Percentiles rank a stretch among this genome's conserved stretches.
These are phyloP conservation scores for Lasioglossum morio DNA, from an alignment of 2,888 invertebrate species.

Conservation along the genomic window DNA sequence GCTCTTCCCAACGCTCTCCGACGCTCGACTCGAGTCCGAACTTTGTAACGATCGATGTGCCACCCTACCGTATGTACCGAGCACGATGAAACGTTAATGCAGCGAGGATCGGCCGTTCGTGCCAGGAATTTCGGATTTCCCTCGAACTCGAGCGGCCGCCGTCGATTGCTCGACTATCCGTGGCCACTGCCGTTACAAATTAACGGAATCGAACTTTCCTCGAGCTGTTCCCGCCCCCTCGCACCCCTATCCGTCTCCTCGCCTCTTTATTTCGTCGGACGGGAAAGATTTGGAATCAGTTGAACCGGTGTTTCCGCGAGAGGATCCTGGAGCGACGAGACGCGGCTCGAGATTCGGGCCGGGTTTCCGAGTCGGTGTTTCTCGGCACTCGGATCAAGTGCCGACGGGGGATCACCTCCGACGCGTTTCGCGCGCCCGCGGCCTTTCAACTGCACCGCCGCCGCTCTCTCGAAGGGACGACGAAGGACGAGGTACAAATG, in stretches of 20 bases:
- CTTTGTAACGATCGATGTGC: slow-evolving; percentile 78
- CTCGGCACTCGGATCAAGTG: not conserved
- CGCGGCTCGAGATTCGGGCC: not conserved
- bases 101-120: slow-evolving; percentile 73
- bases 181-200: slow-evolving; percentile 58
- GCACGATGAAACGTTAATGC: slow-evolving; percentile 79
- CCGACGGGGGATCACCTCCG: not conserved
- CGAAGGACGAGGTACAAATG: not conserved
- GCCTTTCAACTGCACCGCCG: not conserved
- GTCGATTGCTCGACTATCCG: slow-evolving; percentile 59
- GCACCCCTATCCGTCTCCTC: not conserved
- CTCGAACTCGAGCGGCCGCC: slow-evolving; percentile 54
- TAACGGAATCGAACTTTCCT: slow-evolving; percentile 53
- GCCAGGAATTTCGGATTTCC: slow-evolving; percentile 75
- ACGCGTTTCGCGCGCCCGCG: not conserved
- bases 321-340: not conserved
- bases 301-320: not conserved
- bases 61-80: slow-evolving; percentile 72
- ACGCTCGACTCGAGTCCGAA: slow-evolving; percentile 70
- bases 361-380: not conserved
- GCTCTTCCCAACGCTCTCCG: slow-evolving; percentile 45
- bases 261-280: not conserved
- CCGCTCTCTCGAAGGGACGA: not conserved
- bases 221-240: not conserved
- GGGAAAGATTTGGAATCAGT: not conserved